Conservation (phyloP, 2,888 invertebrate genomes). For the Pyrochroa serraticornis region DNA sequence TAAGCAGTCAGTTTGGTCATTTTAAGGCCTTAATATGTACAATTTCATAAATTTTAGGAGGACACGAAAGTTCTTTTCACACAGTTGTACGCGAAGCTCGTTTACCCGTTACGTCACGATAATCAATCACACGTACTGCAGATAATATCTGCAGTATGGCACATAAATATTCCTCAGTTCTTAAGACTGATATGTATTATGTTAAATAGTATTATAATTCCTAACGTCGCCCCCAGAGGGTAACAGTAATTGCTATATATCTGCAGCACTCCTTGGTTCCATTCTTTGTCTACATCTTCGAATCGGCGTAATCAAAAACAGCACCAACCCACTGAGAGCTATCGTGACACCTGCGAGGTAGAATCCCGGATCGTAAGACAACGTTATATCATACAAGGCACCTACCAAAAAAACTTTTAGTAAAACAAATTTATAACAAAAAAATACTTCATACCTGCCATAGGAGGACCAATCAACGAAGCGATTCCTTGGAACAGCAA, state of each 20-base stretch:
- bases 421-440: constrained; percentile 12
- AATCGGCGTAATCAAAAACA: constrained; percentile 80
- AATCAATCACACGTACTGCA: too few relatives aligned
- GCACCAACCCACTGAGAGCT: constrained; percentile 83
- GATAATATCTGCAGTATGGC: too few relatives aligned
- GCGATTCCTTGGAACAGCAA: constrained; percentile 94
- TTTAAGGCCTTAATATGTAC: too few relatives aligned
- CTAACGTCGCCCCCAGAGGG: neutral
- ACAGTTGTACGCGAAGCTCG: too few relatives aligned
- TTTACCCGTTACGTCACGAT: too few relatives aligned
- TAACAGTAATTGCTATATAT: constrained; percentile 48
- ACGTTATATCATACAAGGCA: constrained; percentile 76
- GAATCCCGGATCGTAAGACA: constrained; percentile 87
- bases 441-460: constrained; percentile 74
- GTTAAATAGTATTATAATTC: constrained; percentile 1
- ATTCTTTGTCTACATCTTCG: constrained; percentile 60
- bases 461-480: constrained; percentile 89
- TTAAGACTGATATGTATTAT: neutral
- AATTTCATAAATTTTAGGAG: too few relatives aligned
- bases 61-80: too few relatives aligned
- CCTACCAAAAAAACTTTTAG: constrained; percentile 64
- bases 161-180: too few relatives aligned
- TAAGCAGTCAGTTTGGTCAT: too few relatives aligned
- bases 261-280: constrained; percentile 19
- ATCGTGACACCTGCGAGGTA: constrained; percentile 86